phyloP scores from a whole-genome alignment of 2,888 invertebrate genomes.

The Saturnia japonica region DNA sequence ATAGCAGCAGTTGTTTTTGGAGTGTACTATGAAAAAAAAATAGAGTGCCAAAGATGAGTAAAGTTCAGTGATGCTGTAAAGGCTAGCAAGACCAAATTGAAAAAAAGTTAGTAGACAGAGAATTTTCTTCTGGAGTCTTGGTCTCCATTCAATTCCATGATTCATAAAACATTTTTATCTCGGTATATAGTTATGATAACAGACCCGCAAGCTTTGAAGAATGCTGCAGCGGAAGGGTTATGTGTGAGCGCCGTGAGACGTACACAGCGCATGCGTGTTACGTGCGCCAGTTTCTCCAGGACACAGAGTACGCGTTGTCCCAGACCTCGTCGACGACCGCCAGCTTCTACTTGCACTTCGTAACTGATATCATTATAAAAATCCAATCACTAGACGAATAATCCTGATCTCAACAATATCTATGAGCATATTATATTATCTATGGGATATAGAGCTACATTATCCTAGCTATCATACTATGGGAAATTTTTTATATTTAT shows the following conservation, averaged over 20 bases:
- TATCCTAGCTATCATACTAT: too few species aligned
- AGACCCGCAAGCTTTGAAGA: slow-evolving; percentile 90
- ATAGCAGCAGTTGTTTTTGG: too few species aligned
- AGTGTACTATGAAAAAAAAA: too few species aligned
- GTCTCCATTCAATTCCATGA: neutral
- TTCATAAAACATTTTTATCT: neutral
- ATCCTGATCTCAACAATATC: neutral
- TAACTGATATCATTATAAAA: slow-evolving; percentile 81
- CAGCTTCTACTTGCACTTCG: slow-evolving; percentile 91
- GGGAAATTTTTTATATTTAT: too few species aligned
- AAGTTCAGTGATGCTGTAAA: too few species aligned
- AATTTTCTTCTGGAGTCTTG: neutral
- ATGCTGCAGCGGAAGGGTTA: slow-evolving; percentile 86
- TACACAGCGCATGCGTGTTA: slow-evolving; percentile 89
- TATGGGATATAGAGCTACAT: too few species aligned
- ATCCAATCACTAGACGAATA: neutral
- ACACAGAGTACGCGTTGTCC: slow-evolving; percentile 91
- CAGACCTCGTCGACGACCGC: slow-evolving; percentile 88
- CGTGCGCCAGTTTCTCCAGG: slow-evolving; percentile 88
- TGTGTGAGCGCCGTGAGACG: slow-evolving; percentile 91
- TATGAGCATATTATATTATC: too few species aligned
- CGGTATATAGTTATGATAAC: slow-evolving; percentile 26
- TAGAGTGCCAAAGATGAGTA: too few species aligned
- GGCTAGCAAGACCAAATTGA: too few species aligned
- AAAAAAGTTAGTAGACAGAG: too few species aligned